Conservation (phyloP, 2,888 invertebrate genomes). For the Pantelozetes paolii region DNA sequence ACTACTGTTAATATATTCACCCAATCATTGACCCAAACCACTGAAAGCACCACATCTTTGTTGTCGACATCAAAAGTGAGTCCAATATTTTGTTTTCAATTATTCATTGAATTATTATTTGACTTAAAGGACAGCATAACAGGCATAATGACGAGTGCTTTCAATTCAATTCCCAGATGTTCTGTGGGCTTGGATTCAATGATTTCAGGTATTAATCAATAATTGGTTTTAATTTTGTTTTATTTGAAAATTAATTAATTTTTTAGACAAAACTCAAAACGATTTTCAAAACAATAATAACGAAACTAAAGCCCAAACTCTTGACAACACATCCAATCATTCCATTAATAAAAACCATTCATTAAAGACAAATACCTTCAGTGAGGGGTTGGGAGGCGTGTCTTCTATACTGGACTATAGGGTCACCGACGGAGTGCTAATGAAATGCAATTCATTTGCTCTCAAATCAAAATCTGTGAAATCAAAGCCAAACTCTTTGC, state of each 20-base stretch:
- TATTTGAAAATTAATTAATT: neutral
- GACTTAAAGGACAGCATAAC: neutral
- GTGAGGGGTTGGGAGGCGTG: constrained; percentile 5
- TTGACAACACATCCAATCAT: neutral
- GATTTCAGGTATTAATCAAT: no score
- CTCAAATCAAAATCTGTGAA: neutral
- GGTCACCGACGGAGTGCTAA: neutral
- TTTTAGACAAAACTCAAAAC: no score
- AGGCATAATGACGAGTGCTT: neutral
- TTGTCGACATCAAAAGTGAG: neutral
- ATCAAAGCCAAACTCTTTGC: constrained; percentile 19
- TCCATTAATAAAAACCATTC: neutral
- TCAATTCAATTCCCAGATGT: neutral
- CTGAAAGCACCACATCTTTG: neutral
- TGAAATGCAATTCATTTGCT: constrained; percentile 17
- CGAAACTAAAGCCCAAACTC: neutral
- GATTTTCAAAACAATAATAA: constrained; percentile 20
- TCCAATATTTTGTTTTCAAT: neutral
- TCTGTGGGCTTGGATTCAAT: no score
- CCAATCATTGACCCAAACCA: neutral
- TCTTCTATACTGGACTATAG: neutral
- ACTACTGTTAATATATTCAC: neutral
- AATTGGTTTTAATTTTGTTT: no score
- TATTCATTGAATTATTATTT: neutral
- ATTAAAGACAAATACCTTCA: neutral